Evolutionary conservation across 2,797 vertebrate genomes (phyloP).

Genomic region (Aulostomus chinensis): DNA sequence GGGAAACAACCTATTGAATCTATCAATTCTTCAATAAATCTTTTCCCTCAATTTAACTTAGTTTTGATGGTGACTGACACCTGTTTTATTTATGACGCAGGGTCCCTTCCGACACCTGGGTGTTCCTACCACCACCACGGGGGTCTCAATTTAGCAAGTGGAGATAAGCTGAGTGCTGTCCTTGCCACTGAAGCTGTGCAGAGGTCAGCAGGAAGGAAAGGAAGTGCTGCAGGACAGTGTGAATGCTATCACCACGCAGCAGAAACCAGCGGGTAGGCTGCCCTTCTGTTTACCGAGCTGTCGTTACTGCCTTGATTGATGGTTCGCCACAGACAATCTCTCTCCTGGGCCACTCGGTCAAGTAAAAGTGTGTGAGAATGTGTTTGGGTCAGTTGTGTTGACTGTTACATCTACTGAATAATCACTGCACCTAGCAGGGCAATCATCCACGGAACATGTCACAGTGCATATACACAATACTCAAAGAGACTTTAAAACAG

Average conservation of each 20-base stretch:
- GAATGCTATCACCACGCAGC: slow-evolving; percentile 67
- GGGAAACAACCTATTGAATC: too few relatives aligned
- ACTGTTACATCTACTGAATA: too few relatives aligned
- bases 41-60: too few relatives aligned
- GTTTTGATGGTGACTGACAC: slow-evolving; percentile 24
- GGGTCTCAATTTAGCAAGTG: slow-evolving; percentile 43
- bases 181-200: slow-evolving; percentile 45
- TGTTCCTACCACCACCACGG: slow-evolving; percentile 19
- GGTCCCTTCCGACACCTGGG: slow-evolving; percentile 31
- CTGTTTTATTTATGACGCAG: slow-evolving; percentile 24
- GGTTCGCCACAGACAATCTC: slow-evolving; percentile 41
- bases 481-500: too few relatives aligned
- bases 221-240: slow-evolving; percentile 52
- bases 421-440: too few relatives aligned
- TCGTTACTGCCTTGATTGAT: slow-evolving; percentile 60
- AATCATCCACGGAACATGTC: too few relatives aligned
- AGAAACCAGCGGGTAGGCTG: slow-evolving; percentile 46
- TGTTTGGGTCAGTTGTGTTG: not conserved
- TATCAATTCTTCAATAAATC: too few relatives aligned
- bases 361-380: not conserved
- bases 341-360: slow-evolving; percentile 12
- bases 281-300: slow-evolving; percentile 61
- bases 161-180: slow-evolving; percentile 59
- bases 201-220: slow-evolving; percentile 70
- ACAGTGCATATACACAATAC: too few relatives aligned